Evolutionary conservation across 2,888 invertebrate genomes (phyloP).

Genomic region (Thecocarcelia acutangulata): DNA sequence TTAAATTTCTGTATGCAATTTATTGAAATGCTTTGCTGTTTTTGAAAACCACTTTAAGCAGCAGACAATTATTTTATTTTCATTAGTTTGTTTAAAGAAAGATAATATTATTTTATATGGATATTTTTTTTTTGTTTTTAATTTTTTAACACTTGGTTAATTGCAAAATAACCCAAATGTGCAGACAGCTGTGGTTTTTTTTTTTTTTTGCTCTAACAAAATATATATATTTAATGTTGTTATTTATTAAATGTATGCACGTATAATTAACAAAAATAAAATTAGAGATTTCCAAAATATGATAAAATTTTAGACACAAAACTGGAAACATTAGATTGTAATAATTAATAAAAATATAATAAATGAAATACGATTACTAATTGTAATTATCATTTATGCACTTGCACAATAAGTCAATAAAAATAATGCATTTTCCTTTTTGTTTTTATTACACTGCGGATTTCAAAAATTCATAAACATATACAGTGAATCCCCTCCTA

Average conservation of each 20-base stretch:
- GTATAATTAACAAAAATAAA: constrained; percentile 1
- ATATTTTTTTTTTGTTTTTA: constrained; percentile 7
- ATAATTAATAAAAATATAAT: neutral
- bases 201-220: neutral
- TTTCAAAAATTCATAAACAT: too few species aligned
- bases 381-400: neutral
- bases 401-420: too few species aligned
- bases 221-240: too few species aligned
- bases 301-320: constrained; percentile 18
- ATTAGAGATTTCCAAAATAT: constrained; percentile 41
- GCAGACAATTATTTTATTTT: constrained; percentile 35
- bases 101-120: neutral
- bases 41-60: neutral
- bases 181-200: constrained; percentile 54
- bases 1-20: constrained; percentile 11
- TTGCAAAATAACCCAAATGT: constrained; percentile 65
- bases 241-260: neutral
- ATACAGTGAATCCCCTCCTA: too few species aligned
- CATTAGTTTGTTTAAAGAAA: constrained; percentile 16
- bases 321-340: constrained; percentile 3
- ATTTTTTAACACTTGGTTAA: constrained; percentile 65
- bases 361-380: neutral
- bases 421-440: too few species aligned
- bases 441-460: too few species aligned
- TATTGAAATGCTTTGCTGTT: constrained; percentile 42